A percentile compares a stretch with the other conserved stretches of the same genome.
phyloP scores from a whole-genome alignment of 2,797 vertebrate genomes.

The Peromyscus eremicus region DNA sequence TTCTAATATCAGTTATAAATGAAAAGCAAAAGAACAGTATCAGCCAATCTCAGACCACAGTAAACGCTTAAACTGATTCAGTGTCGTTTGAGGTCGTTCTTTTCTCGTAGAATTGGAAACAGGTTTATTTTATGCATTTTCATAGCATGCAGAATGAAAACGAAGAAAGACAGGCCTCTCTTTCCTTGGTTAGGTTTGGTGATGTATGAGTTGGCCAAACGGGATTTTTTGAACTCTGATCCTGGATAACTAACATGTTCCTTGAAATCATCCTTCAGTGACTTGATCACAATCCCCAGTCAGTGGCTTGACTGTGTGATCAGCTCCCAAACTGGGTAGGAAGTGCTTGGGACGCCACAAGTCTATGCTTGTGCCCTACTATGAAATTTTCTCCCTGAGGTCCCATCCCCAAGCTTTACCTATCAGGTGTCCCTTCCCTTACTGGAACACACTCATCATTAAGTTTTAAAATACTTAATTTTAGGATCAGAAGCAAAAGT shows the following conservation, averaged over 20 bases:
- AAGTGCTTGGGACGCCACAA: background rate
- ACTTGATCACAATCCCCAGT: background rate
- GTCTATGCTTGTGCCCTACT: background rate
- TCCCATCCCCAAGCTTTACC: slow-evolving; percentile 73
- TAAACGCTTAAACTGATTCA: slow-evolving; percentile 67
- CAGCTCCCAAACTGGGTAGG: background rate
- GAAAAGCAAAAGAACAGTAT: slow-evolving; percentile 58
- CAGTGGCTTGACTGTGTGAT: background rate
- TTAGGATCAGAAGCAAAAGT: slow-evolving; percentile 74
- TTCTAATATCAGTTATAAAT: slow-evolving; percentile 64
- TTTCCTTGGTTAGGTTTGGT: background rate
- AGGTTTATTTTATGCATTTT: background rate
- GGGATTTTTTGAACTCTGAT: background rate
- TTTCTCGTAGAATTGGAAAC: slow-evolving; percentile 2
- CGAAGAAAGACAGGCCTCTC: background rate
- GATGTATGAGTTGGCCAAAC: background rate
- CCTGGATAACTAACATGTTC: background rate
- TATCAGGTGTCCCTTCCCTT: slow-evolving; percentile 67
- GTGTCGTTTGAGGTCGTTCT: slow-evolving; percentile 18
- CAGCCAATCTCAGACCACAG: slow-evolving; percentile 25
- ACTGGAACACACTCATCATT: slow-evolving; percentile 75
- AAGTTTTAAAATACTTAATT: slow-evolving; percentile 32
- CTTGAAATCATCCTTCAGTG: background rate
- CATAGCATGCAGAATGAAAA: background rate
- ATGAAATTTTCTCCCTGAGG: slow-evolving; percentile 14